These are phyloP conservation scores for Venturia canescens DNA, from an alignment of 1,140 invertebrate species.

Conservation along the genomic window DNA sequence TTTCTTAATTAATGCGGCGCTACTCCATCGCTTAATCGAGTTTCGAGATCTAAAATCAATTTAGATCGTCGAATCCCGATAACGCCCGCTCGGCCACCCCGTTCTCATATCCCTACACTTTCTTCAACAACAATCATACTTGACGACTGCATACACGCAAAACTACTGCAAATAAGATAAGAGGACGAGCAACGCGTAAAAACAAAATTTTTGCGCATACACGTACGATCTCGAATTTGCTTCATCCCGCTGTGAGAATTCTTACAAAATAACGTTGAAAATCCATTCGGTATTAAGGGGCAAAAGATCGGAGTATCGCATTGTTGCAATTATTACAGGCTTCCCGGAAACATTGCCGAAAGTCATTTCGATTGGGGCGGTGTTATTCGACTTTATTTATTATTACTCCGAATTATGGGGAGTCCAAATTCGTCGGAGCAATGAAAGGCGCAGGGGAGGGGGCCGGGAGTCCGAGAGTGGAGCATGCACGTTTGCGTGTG, in stretches of 20 bases:
- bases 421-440: neutral
- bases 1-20: constrained; percentile 67
- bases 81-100: constrained; percentile 46
- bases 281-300: too few species aligned
- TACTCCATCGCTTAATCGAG: constrained; percentile 63
- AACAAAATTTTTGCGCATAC: neutral
- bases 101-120: constrained; percentile 27
- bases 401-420: neutral
- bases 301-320: too few species aligned
- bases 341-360: too few species aligned
- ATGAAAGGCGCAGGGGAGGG: neutral
- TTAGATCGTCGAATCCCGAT: constrained; percentile 64
- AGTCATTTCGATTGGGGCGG: neutral
- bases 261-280: too few species aligned
- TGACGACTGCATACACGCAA: neutral
- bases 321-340: too few species aligned
- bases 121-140: constrained; percentile 6
- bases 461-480: neutral
- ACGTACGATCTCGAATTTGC: too few species aligned
- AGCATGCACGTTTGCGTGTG: neutral
- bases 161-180: constrained; percentile 17
- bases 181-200: neutral
- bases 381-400: neutral
- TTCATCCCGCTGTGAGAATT: too few species aligned
- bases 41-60: constrained; percentile 68